Conservation (phyloP, 2,888 invertebrate genomes). For the Mystacides longicornis region DNA sequence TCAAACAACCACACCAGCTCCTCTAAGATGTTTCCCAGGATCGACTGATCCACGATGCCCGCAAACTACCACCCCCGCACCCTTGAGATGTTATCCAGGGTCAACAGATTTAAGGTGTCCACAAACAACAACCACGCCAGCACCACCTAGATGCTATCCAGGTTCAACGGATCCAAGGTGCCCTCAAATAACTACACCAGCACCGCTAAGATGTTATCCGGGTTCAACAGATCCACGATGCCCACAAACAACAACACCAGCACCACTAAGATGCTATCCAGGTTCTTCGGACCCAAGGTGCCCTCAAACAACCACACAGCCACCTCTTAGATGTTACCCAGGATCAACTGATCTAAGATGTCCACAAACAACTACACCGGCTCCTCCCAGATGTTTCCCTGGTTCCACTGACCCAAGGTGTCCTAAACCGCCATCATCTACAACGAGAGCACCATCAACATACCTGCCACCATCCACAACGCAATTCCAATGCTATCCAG, state of each 20-base stretch:
- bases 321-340: constrained; percentile 31
- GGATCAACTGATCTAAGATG: constrained; percentile 32
- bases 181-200: constrained; percentile 29
- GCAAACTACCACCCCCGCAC: constrained; percentile 24
- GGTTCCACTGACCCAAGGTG: constrained; percentile 38
- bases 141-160: constrained; percentile 20
- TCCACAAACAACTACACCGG: constrained; percentile 25
- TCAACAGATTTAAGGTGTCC: constrained; percentile 35
- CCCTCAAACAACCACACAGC: constrained; percentile 26
- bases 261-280: constrained; percentile 25
- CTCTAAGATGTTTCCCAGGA: constrained; percentile 27
- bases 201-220: constrained; percentile 31
- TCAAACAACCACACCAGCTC: constrained; percentile 28
- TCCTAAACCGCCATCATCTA: constrained; percentile 28
- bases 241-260: constrained; percentile 24
- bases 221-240: constrained; percentile 29
- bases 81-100: constrained; percentile 37
- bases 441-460: constrained; percentile 26
- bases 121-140: constrained; percentile 27
- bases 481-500: constrained; percentile 33
- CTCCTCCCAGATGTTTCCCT: constrained; percentile 26
- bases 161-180: constrained; percentile 34
- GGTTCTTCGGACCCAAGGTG: constrained; percentile 34
- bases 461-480: constrained; percentile 24
- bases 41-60: constrained; percentile 34